These are phyloP conservation scores for Xiphorhynchus erythropygius DNA, from an alignment of 2,797 vertebrate species.

Conservation along the genomic window DNA sequence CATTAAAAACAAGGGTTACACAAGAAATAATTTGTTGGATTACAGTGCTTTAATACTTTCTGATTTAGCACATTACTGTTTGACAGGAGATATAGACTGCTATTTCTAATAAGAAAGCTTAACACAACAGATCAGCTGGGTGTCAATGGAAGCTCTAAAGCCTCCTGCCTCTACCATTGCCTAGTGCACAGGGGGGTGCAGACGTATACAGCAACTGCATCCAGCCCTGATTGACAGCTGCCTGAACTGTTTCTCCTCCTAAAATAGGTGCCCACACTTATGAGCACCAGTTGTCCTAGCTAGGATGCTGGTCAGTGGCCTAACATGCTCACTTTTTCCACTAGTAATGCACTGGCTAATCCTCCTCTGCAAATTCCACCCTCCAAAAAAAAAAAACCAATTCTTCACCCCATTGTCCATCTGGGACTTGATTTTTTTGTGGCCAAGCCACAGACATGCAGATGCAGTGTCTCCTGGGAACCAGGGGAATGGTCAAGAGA, in stretches of 20 bases:
- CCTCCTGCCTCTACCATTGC: background rate
- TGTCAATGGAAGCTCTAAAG: background rate
- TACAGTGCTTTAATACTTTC: background rate
- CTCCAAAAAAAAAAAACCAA: background rate
- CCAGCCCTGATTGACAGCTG: background rate
- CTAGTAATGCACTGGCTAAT: background rate
- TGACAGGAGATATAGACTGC: background rate
- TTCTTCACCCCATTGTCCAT: background rate
- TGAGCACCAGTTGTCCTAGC: background rate
- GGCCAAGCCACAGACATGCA: background rate
- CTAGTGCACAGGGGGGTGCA: background rate
- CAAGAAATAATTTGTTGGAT: slow-evolving; percentile 13
- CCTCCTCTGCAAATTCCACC: background rate
- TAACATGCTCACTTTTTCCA: background rate
- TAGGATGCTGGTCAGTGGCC: background rate
- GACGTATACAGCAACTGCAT: background rate
- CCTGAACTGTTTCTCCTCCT: background rate
- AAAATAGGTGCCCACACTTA: background rate
- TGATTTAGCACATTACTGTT: background rate
- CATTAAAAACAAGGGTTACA: background rate
- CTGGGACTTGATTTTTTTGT: background rate
- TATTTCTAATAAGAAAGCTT: background rate
- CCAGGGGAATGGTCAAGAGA: background rate
- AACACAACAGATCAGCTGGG: background rate
- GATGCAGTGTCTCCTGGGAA: background rate